Evolutionary conservation across 2,113 vertebrate species (phyloP).

Genomic region (Pollimyrus isidori): DNA sequence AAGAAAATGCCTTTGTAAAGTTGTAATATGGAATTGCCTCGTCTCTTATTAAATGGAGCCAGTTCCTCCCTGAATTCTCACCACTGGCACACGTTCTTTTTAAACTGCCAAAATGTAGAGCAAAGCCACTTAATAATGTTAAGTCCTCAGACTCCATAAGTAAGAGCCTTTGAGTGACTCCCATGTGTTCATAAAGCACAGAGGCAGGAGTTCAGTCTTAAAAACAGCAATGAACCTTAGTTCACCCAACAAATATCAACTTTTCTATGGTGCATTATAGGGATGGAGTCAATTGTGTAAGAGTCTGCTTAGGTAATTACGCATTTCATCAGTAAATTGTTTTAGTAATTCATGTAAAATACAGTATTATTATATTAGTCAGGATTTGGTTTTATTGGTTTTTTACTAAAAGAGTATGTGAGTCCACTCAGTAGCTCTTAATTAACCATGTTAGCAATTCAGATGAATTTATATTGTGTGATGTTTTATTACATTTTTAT

Average conservation of each 20-base stretch:
- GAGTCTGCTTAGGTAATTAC: neutral
- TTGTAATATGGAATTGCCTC: constrained; percentile 7
- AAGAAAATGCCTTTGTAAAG: constrained; percentile 25
- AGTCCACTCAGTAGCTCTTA: neutral
- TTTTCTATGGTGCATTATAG: neutral
- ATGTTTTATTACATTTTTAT: neutral
- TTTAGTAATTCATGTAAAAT: neutral
- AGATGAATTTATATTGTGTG: neutral
- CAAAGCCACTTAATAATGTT: neutral
- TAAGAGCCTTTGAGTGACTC: neutral
- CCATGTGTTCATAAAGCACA: neutral
- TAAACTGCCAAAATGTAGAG: neutral
- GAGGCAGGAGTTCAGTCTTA: neutral
- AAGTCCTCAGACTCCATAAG: neutral
- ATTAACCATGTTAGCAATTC: neutral
- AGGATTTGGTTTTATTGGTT: neutral
- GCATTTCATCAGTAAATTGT: neutral
- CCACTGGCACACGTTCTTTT: neutral
- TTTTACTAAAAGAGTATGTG: neutral
- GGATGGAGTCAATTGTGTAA: neutral
- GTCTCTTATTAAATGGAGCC: neutral
- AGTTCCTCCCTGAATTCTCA: neutral
- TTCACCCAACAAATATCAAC: neutral
- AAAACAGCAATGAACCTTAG: neutral
- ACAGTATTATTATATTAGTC: neutral